Base-by-base conservation (phyloP, 2,888 invertebrate species). In the Aphrophora alni region DNA sequence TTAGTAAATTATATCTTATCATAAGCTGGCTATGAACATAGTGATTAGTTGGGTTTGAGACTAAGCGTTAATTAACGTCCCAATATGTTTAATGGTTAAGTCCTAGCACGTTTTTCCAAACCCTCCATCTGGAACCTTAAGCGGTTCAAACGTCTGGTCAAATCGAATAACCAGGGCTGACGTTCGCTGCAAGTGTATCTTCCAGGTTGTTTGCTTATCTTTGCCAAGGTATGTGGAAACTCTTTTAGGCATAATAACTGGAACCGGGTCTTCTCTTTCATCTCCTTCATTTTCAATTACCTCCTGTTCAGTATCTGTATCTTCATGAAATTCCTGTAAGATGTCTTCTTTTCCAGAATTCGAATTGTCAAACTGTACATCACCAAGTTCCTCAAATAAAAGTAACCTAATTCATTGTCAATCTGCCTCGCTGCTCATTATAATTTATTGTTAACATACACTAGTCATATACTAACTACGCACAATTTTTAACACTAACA, bases 401-500 rank as follows among this genome's bases (percentile, higher is more conserved):
- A 71, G 24, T 26, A 26, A 71, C 26, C 27, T 7, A 26, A 71
- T 71, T 25, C 25, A 12, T 25, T 71, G 3, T 71, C 25, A 12
- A 5, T 71, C 71, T 71, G 71, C 71, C 71, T 71, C 71, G n/a
- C 26, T 71, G 25, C 7, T 21, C 71, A 71, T 24, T 71, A 25
- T 71, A 17, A 71, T 71, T 71, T 25, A 71, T 71, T 71, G 24
- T 8, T 71, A 24, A 25, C 71, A 71, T 26, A 71, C 68, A 68
- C n/a, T 68, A 68, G 24, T 68, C 3, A 68, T 68, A 7, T 68
- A 33, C 33, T 33, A 5, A 33, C n/a, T 33, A 33, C 3, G 8
- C 68, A 21, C 68, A 68, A n/a, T 5, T 12, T 68, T 68, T 21
- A 44, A 7, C 68, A 68, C 68, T 68, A 5, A 3, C 24, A 68